Conservation (phyloP, 1,140 invertebrate species). For the Elymnias hypermnestra region DNA sequence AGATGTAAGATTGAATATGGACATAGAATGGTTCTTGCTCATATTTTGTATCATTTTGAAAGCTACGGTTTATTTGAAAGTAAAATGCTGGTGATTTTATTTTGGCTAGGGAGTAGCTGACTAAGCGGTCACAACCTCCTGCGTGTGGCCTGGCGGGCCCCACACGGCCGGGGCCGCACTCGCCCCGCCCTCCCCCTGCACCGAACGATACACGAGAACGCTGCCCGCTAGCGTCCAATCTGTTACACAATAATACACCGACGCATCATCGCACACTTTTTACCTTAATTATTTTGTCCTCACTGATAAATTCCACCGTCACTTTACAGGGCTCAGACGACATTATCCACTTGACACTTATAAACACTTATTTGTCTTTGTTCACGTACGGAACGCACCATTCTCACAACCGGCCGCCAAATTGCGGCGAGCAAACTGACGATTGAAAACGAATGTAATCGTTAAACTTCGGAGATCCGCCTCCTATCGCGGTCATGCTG, state of each 20-base stretch:
- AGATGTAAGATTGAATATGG: too few relatives aligned
- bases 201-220: constrained; percentile 62
- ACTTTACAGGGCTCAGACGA: constrained; percentile 71
- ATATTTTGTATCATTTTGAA: too few relatives aligned
- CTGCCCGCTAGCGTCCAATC: constrained; percentile 67
- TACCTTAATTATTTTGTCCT: constrained; percentile 70
- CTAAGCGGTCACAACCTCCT: constrained; percentile 71
- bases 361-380: constrained; percentile 60
- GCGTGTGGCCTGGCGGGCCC: constrained; percentile 70
- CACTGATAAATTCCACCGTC: constrained; percentile 69
- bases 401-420: constrained; percentile 71
- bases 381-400: constrained; percentile 62
- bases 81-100: constrained; percentile 51
- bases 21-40: too few relatives aligned
- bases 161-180: constrained; percentile 68
- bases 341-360: constrained; percentile 68
- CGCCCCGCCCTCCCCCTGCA: constrained; percentile 73
- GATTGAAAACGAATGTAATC: constrained; percentile 41
- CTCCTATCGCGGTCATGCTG: constrained; percentile 65
- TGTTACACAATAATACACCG: constrained; percentile 68
- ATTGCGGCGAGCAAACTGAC: constrained; percentile 67
- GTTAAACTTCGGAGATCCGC: constrained; percentile 67
- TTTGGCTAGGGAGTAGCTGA: constrained; percentile 69
- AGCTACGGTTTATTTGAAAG: too few relatives aligned
- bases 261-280: constrained; percentile 43